A percentile compares a stretch with the other conserved stretches of the same genome.
These are phyloP conservation scores for Cyrtodaria siliqua DNA, from an alignment of 2,888 invertebrate species.

Conservation along the genomic window DNA sequence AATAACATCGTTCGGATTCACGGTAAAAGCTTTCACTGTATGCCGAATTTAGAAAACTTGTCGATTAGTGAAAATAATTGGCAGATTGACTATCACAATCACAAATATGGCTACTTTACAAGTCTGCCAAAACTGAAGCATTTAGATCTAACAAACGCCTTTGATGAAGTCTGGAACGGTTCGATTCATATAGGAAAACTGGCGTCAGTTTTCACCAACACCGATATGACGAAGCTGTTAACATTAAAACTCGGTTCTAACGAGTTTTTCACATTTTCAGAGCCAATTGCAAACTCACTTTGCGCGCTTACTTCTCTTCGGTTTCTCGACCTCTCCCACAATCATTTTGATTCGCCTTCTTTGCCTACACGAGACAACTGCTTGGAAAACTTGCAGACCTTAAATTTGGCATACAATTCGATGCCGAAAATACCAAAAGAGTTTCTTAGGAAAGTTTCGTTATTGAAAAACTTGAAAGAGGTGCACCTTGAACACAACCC, in stretches of 20 bases:
- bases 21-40: slow-evolving; percentile 72
- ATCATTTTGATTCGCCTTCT: slow-evolving; percentile 39
- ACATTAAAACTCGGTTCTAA: slow-evolving; percentile 62
- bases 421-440: slow-evolving; percentile 39
- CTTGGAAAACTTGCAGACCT: slow-evolving; percentile 43
- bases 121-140: slow-evolving; percentile 46
- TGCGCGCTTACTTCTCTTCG: slow-evolving; percentile 59
- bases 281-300: slow-evolving; percentile 51
- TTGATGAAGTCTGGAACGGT: slow-evolving; percentile 60
- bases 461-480: slow-evolving; percentile 31
- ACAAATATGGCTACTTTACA: slow-evolving; percentile 63
- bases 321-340: slow-evolving; percentile 62
- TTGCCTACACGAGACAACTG: slow-evolving; percentile 39
- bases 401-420: slow-evolving; percentile 68
- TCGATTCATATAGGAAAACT: slow-evolving; percentile 62
- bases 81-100: slow-evolving; percentile 48
- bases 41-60: slow-evolving; percentile 54
- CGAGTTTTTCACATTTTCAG: slow-evolving; percentile 58
- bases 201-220: slow-evolving; percentile 50
- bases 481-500: slow-evolving; percentile 60
- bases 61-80: slow-evolving; percentile 66
- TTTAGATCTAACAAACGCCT: slow-evolving; percentile 65
- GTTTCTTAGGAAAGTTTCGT: slow-evolving; percentile 38
- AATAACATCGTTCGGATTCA: slow-evolving; percentile 64
- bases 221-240: slow-evolving; percentile 50